Evolutionary conservation across 1,140 invertebrate species (phyloP).

Genomic region (Aleiodes sp.): DNA sequence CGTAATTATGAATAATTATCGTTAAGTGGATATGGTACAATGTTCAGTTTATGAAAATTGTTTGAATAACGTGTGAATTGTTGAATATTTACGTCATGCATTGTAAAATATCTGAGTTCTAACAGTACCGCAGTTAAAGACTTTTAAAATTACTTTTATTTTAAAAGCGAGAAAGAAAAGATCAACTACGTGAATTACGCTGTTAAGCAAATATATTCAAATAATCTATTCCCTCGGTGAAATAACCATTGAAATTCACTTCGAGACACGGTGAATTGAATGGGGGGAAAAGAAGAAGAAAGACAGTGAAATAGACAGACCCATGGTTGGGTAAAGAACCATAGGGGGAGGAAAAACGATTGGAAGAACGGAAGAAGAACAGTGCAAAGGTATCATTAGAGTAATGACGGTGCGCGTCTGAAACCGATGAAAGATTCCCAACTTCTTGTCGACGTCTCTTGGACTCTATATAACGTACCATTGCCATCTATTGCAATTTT

Average conservation of each 20-base stretch:
- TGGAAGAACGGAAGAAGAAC: constrained; percentile 40
- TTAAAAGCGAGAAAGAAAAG: no score
- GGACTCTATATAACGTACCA: background rate
- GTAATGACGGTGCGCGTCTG: constrained; percentile 50
- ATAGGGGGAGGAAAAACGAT: constrained; percentile 30
- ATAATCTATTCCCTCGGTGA: background rate
- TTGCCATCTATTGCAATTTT: constrained; percentile 19
- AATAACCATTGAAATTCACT: background rate
- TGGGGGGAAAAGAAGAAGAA: no score
- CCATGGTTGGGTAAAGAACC: background rate
- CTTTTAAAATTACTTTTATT: no score
- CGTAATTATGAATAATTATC: constrained; percentile 1
- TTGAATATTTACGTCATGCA: no score
- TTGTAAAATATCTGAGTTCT: no score
- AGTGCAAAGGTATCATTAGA: constrained; percentile 51
- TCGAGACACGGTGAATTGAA: background rate
- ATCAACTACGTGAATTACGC: no score
- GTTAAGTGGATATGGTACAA: constrained; percentile 20
- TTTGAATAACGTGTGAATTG: no score
- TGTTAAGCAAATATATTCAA: no score
- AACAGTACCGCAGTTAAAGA: no score
- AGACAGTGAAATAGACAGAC: constrained; percentile 28
- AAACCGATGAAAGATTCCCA: constrained; percentile 36
- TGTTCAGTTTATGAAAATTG: no score
- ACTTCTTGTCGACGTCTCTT: constrained; percentile 31